Percentiles rank a stretch among this genome's conserved stretches.
Conservation (phyloP, 2,113 vertebrate genomes). For the Etheostoma cragini region DNA sequence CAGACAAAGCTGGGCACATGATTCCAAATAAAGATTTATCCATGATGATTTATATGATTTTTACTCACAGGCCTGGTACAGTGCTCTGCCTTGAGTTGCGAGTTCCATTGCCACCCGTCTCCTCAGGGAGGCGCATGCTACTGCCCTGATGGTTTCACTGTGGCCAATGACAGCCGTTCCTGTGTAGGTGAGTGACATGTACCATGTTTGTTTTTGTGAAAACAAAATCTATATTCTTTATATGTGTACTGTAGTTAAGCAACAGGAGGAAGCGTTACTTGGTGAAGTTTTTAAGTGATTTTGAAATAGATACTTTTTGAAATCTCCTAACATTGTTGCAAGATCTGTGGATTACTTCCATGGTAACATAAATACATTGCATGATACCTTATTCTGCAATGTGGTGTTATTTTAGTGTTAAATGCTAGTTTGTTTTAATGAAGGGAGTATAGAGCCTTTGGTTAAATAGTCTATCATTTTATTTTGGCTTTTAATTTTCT, state of each 20-base stretch:
- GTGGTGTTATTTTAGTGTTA: neutral
- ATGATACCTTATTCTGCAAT: neutral
- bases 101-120: conserved; percentile 78
- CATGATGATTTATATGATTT: conserved; percentile 7
- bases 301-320: neutral
- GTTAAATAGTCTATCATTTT: conserved; percentile 2
- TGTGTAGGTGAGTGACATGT: conserved; percentile 75
- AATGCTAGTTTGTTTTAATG: neutral
- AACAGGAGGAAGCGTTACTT: neutral
- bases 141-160: conserved; percentile 80
- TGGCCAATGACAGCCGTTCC: conserved; percentile 83
- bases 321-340: neutral
- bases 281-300: neutral
- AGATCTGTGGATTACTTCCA: neutral
- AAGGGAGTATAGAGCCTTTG: neutral
- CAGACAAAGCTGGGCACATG: neutral
- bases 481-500: neutral
- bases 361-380: neutral
- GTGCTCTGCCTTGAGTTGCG: conserved; percentile 82
- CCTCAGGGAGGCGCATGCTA: conserved; percentile 81
- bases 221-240: neutral
- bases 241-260: neutral
- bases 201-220: neutral
- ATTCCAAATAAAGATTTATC: neutral
- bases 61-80: conserved; percentile 66